Conservation (phyloP, 2,888 invertebrate genomes). For the Orthosia gracilis region DNA sequence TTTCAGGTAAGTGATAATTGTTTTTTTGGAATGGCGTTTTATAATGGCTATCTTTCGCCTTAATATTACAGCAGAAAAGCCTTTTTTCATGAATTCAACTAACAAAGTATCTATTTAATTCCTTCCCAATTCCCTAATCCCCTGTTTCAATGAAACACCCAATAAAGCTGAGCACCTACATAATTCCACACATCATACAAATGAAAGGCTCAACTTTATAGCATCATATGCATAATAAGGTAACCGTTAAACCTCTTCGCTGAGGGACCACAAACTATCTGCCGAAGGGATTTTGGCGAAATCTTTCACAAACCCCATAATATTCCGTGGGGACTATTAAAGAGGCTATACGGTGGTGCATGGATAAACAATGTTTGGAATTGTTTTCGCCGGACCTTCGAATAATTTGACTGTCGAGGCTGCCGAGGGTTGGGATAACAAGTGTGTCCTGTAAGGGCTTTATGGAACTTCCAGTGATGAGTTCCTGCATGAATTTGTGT, state of each 20-base stretch:
- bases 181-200: constrained; percentile 56
- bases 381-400: constrained; percentile 61
- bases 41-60: background rate
- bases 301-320: constrained; percentile 65
- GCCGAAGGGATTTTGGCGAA: constrained; percentile 61
- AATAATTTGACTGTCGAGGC: constrained; percentile 49
- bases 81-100: background rate
- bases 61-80: background rate
- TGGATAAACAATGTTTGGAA: constrained; percentile 68
- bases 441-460: constrained; percentile 54
- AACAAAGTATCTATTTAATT: constrained; percentile 3
- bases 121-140: constrained; percentile 45
- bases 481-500: constrained; percentile 44
- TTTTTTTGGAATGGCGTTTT: no score
- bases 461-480: constrained; percentile 59
- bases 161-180: constrained; percentile 43
- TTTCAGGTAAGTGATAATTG: no score
- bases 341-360: constrained; percentile 50
- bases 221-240: constrained; percentile 63
- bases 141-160: constrained; percentile 54
- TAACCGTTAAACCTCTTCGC: constrained; percentile 52
- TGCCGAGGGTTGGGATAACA: constrained; percentile 36
- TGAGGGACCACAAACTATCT: constrained; percentile 62
- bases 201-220: constrained; percentile 64
- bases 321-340: constrained; percentile 66